Evolutionary conservation across 2,113 vertebrate genomes (phyloP).

Genomic region (Oreochromis spilurus): DNA sequence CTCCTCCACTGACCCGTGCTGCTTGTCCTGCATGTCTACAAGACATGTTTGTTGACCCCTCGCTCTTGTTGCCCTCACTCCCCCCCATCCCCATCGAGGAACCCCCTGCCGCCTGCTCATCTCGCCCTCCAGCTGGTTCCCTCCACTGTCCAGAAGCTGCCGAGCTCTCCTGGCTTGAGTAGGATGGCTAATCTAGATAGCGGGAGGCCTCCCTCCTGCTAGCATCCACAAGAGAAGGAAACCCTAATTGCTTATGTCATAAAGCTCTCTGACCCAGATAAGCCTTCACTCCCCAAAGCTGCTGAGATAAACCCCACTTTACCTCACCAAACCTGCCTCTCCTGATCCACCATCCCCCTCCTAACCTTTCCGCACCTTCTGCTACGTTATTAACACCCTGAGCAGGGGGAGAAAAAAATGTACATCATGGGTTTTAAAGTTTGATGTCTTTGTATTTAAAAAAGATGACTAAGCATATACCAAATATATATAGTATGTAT

Average conservation of each 20-base stretch:
- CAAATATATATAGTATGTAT: background rate
- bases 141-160: constrained; percentile 42
- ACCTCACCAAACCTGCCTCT: constrained; percentile 77
- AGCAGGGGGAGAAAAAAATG: background rate
- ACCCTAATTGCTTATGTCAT: constrained; percentile 79
- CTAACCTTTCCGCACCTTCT: constrained; percentile 52
- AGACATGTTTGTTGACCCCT: constrained; percentile 12
- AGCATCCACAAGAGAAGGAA: constrained; percentile 52
- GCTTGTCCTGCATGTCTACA: background rate
- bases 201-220: constrained; percentile 73
- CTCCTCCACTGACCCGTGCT: constrained; percentile 28
- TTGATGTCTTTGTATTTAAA: background rate
- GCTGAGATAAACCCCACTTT: constrained; percentile 76
- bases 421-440: background rate
- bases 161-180: constrained; percentile 34
- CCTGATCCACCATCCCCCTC: constrained; percentile 57
- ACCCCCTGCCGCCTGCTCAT: constrained; percentile 2
- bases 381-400: constrained; percentile 45
- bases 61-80: background rate
- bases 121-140: constrained; percentile 61
- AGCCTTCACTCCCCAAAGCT: constrained; percentile 70
- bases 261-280: constrained; percentile 78
- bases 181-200: constrained; percentile 68
- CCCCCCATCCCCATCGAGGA: background rate
- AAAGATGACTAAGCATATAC: background rate